These are phyloP conservation scores for Agelastica alni DNA, from an alignment of 2,888 invertebrate genomes.

Conservation along the genomic window DNA sequence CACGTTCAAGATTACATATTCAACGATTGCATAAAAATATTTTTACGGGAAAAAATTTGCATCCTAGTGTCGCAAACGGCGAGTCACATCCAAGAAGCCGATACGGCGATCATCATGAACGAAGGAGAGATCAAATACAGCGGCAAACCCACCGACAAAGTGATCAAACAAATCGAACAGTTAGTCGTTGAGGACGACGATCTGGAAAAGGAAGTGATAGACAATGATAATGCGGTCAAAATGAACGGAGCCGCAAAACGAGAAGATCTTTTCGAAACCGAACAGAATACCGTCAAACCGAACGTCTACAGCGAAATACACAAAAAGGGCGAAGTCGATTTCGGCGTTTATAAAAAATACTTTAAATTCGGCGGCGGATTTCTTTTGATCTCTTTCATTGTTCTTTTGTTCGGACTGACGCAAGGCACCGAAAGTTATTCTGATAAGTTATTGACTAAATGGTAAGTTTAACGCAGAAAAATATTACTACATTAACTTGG, in stretches of 20 bases:
- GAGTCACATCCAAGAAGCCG: conserved; percentile 63
- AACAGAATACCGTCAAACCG: conserved; percentile 17
- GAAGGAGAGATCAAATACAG: conserved; percentile 62
- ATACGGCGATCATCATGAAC: conserved; percentile 42
- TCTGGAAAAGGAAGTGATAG: conserved; percentile 49
- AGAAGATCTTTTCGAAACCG: conserved; percentile 36
- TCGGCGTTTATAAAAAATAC: conserved; percentile 44
- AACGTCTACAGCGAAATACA: conserved; percentile 45
- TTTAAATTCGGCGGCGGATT: conserved; percentile 42
- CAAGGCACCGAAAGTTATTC: conserved; percentile 43
- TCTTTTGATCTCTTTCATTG: conserved; percentile 36
- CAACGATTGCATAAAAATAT: conserved; percentile 69
- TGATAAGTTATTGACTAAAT: conserved; percentile 38
- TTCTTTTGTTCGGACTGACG: conserved; percentile 40
- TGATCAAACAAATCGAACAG: conserved; percentile 73
- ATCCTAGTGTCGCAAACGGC: conserved; percentile 75
- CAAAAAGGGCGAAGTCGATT: conserved; percentile 45
- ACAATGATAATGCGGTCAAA: conserved; percentile 48
- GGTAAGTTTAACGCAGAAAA: no score
- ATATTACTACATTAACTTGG: no score
- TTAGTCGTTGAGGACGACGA: conserved; percentile 49
- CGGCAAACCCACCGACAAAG: conserved; percentile 68
- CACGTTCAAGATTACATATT: conserved; percentile 84
- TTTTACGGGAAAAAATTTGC: conserved; percentile 67
- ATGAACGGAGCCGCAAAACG: conserved; percentile 45